phyloP scores from a whole-genome alignment of 2,797 vertebrate species.

The Pachyuromys duprasi region DNA sequence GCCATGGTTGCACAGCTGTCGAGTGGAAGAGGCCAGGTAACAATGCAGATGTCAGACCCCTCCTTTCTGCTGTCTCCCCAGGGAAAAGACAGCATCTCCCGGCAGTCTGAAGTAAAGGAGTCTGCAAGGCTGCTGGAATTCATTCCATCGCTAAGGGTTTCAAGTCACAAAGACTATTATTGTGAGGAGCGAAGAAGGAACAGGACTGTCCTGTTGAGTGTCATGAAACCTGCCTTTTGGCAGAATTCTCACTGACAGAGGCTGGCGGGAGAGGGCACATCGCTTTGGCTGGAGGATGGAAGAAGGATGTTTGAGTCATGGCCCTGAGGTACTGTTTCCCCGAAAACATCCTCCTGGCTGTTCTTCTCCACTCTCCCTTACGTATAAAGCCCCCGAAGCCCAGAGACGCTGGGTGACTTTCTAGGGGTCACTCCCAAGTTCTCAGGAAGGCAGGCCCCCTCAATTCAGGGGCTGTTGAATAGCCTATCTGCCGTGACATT shows the following conservation, averaged over 20 bases:
- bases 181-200: neutral
- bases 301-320: neutral
- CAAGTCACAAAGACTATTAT: conserved; percentile 27
- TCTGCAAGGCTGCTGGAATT: neutral
- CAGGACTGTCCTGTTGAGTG: neutral
- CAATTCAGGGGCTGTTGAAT: neutral
- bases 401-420: conserved; percentile 44
- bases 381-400: neutral
- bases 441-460: neutral
- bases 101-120: neutral
- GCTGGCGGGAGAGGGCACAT: neutral
- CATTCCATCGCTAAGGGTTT: neutral
- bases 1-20: neutral
- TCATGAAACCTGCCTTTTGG: neutral
- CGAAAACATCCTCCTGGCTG: neutral
- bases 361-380: neutral
- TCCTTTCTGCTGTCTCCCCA: neutral
- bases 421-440: conserved; percentile 25
- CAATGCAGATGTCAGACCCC: neutral
- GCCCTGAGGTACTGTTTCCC: neutral
- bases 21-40: neutral
- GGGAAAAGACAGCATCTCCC: neutral
- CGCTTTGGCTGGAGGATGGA: neutral
- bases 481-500: neutral
- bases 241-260: neutral